Evolutionary conservation across 2,888 invertebrate genomes (phyloP).

Genomic region (Orchesellides sinensis): DNA sequence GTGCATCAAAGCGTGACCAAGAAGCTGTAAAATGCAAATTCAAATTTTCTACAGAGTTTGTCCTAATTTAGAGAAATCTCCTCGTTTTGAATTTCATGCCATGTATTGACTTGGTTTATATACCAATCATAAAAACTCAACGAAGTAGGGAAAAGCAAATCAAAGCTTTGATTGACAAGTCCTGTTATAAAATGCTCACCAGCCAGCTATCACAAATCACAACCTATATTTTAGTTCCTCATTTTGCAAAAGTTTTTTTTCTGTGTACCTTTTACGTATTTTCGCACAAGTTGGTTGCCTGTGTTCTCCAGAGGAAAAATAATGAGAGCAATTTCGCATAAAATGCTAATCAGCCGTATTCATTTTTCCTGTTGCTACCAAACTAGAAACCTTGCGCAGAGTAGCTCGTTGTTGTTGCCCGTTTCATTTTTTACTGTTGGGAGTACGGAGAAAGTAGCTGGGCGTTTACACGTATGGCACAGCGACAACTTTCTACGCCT

Average conservation of each 20-base stretch:
- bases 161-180: background rate
- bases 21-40: too few species aligned
- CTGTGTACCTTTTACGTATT: constrained; percentile 17
- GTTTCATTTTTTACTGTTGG: background rate
- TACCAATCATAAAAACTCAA: too few species aligned
- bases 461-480: background rate
- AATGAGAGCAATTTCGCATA: constrained; percentile 48
- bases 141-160: too few species aligned
- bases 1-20: too few species aligned
- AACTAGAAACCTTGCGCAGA: too few species aligned
- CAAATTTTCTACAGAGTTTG: too few species aligned
- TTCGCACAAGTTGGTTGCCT: constrained; percentile 26
- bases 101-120: background rate
- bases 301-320: constrained; percentile 26
- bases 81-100: background rate
- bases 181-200: background rate
- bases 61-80: background rate
- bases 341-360: constrained; percentile 47
- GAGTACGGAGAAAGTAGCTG: background rate
- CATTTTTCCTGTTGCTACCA: background rate
- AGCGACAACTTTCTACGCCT: background rate
- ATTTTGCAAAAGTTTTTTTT: background rate
- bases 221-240: too few species aligned
- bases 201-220: background rate
- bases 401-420: background rate